These are phyloP conservation scores for Lordiphosa andalusiaca DNA, from an alignment of 2,888 invertebrate species.

Conservation along the genomic window DNA sequence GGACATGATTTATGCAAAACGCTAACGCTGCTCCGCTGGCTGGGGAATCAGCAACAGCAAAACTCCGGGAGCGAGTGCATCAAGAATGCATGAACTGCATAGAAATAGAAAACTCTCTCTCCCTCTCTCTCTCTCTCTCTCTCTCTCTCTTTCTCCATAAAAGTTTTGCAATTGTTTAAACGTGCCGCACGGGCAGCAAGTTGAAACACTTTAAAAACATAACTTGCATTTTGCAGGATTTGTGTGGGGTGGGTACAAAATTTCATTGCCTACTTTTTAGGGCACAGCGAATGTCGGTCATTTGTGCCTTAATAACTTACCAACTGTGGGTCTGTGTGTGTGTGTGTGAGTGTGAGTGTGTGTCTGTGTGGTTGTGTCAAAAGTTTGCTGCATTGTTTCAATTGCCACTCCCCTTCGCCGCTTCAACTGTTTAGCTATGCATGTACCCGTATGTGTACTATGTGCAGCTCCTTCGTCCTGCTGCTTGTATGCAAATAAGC, in stretches of 20 bases:
- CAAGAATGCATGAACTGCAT: slow-evolving; percentile 17
- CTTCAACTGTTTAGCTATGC: slow-evolving; percentile 47
- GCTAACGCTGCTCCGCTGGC: no score
- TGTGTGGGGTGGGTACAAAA: slow-evolving; percentile 2
- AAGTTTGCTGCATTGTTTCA: slow-evolving; percentile 44
- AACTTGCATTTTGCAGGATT: slow-evolving; percentile 2
- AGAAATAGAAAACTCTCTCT: slow-evolving; percentile 11
- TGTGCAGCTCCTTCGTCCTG: slow-evolving; percentile 8
- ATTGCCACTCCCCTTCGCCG: slow-evolving; percentile 22
- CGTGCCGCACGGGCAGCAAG: slow-evolving; percentile 49
- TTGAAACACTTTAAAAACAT: slow-evolving; percentile 30
- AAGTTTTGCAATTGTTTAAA: slow-evolving; percentile 67
- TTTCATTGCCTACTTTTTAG: slow-evolving; percentile 36
- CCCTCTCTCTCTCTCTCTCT: no score
- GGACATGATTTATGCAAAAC: slow-evolving; percentile 5
- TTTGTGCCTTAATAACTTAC: slow-evolving; percentile 55
- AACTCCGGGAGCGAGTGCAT: slow-evolving; percentile 20
- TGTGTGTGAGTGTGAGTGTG: no score
- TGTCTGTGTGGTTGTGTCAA: slow-evolving; percentile 3
- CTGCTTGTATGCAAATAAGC: slow-evolving; percentile 50
- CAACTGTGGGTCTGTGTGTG: slow-evolving; percentile 10
- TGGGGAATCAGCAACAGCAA: background rate
- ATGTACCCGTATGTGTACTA: slow-evolving; percentile 17
- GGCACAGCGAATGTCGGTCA: slow-evolving; percentile 25
- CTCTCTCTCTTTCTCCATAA: slow-evolving; percentile 13